These are phyloP conservation scores for Petrophora chlorosata DNA, from an alignment of 2,888 invertebrate genomes.

Conservation along the genomic window DNA sequence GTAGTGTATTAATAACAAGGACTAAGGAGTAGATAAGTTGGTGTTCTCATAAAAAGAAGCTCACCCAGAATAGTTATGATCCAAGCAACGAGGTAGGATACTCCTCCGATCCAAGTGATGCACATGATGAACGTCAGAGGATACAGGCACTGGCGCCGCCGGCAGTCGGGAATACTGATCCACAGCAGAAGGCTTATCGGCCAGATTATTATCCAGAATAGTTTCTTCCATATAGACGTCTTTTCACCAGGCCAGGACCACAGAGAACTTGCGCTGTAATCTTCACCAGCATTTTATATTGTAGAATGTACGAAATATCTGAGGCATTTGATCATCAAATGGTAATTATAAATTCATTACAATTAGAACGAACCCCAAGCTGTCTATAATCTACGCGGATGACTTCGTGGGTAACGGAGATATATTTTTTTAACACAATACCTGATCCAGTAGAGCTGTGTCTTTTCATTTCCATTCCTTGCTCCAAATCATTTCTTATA, in stretches of 20 bases:
- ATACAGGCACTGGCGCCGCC: conserved; percentile 84
- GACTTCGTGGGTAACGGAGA: background rate
- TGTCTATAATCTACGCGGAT: too few species aligned
- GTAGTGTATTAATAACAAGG: too few species aligned
- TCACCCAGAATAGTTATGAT: conserved; percentile 91
- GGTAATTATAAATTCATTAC: too few species aligned
- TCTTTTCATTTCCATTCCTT: conserved; percentile 50
- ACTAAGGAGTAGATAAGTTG: too few species aligned
- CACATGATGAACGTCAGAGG: conserved; percentile 91
- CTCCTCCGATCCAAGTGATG: conserved; percentile 90
- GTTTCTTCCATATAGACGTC: conserved; percentile 63
- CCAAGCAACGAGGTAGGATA: conserved; percentile 94
- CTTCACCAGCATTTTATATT: conserved; percentile 35
- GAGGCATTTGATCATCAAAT: too few species aligned
- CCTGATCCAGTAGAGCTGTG: conserved; percentile 65
- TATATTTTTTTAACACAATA: conserved; percentile 29
- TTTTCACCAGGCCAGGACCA: conserved; percentile 84
- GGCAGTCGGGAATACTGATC: conserved; percentile 91
- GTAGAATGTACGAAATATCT: background rate
- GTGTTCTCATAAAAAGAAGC: too few species aligned
- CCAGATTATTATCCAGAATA: conserved; percentile 87
- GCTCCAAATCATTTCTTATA: conserved; percentile 53
- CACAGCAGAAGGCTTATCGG: conserved; percentile 89
- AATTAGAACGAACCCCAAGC: too few species aligned
- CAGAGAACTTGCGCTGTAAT: conserved; percentile 58